These are phyloP conservation scores for Drosophila aff. DNA, from an alignment of 1,140 invertebrate genomes.

Conservation along the genomic window DNA sequence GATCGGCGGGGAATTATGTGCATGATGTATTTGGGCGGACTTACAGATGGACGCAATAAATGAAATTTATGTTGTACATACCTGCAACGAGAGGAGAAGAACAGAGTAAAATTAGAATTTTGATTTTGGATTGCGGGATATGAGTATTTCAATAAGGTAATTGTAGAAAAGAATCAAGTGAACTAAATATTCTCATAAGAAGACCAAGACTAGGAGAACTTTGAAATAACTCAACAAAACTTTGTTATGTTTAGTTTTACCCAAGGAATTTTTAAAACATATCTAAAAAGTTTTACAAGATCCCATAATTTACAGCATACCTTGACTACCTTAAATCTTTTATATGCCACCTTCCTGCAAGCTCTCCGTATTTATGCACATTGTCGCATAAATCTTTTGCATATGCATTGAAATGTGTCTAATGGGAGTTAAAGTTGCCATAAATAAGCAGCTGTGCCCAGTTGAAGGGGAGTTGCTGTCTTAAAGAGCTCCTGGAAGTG, in stretches of 20 bases:
- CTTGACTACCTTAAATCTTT: constrained; percentile 10
- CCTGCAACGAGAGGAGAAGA: constrained; percentile 61
- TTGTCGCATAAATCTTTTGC: constrained; percentile 64
- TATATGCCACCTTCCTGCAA: not conserved
- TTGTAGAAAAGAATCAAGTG: not conserved
- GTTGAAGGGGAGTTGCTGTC: constrained; percentile 21
- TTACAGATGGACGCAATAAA: constrained; percentile 68
- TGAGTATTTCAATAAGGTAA: too few species aligned
- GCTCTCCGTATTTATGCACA: constrained; percentile 38
- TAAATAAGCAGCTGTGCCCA: constrained; percentile 67
- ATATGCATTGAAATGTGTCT: constrained; percentile 81
- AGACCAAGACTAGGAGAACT: too few species aligned
- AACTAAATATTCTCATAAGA: not conserved
- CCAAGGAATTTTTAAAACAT: not conserved
- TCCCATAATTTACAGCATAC: not conserved
- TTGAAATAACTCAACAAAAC: not conserved
- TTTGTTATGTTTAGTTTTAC: too few species aligned
- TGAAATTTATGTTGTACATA: constrained; percentile 72
- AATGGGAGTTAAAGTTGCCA: constrained; percentile 76
- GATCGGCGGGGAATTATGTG: constrained; percentile 48
- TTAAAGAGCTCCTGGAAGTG: constrained; percentile 28
- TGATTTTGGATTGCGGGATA: not conserved
- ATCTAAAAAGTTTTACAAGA: not conserved
- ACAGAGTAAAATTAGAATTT: constrained; percentile 34
- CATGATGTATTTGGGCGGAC: constrained; percentile 40